Evolutionary conservation across 2,888 invertebrate genomes (phyloP).

Genomic region (Conistra vaccinii): DNA sequence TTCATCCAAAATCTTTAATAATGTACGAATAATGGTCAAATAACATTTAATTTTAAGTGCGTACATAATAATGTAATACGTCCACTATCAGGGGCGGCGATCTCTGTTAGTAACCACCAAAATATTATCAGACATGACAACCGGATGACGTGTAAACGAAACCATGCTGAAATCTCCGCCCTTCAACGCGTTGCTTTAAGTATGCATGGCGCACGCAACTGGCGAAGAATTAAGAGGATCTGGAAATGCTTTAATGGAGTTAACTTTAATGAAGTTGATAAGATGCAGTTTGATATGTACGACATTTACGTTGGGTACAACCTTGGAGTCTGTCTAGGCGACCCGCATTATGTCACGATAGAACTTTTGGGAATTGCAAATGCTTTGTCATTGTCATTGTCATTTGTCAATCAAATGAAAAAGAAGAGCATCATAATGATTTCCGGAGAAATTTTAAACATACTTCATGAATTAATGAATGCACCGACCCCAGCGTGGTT

Average conservation of each 20-base stretch:
- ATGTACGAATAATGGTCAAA: conserved; percentile 38
- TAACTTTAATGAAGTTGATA: neutral
- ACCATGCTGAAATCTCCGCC: conserved; percentile 74
- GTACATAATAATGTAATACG: conserved; percentile 59
- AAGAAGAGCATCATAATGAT: neutral
- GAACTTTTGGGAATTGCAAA: neutral
- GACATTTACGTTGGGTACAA: neutral
- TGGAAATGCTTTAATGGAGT: conserved; percentile 50
- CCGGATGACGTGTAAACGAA: conserved; percentile 78
- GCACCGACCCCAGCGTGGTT: too few relatives aligned
- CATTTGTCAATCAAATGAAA: neutral
- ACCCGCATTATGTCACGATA: neutral
- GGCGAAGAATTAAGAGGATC: conserved; percentile 54
- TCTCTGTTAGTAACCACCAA: conserved; percentile 79
- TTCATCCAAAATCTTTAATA: conserved; percentile 37
- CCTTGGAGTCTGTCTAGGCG: neutral
- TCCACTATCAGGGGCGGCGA: conserved; percentile 66
- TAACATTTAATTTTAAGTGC: conserved; percentile 50
- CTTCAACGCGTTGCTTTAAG: conserved; percentile 71
- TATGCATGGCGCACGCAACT: conserved; percentile 58
- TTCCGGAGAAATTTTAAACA: neutral
- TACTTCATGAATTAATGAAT: too few relatives aligned
- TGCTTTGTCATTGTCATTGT: neutral
- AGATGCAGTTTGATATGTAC: neutral
- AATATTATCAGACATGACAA: conserved; percentile 79